These are phyloP conservation scores for Nymphalis urticae DNA, from an alignment of 2,888 invertebrate genomes.

Conservation along the genomic window DNA sequence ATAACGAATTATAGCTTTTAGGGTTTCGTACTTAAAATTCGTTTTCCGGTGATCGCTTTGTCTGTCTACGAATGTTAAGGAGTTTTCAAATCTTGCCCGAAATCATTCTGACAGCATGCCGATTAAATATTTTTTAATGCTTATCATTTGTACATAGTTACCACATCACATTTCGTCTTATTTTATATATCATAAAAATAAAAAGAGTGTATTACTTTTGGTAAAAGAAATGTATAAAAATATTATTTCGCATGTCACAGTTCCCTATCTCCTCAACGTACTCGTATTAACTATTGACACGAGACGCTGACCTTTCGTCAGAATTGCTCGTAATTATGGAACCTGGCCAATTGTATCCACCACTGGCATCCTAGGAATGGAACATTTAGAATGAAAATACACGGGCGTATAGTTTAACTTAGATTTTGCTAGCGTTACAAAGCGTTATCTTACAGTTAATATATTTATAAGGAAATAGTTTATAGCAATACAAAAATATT, in stretches of 20 bases:
- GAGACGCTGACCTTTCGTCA: constrained; percentile 37
- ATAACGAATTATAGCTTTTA: constrained; percentile 13
- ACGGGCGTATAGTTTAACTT: background rate
- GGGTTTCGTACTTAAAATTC: background rate
- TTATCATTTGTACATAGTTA: background rate
- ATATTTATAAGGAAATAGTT: too few relatives aligned
- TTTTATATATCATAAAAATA: too few relatives aligned
- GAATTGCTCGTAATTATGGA: constrained; percentile 36
- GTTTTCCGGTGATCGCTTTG: background rate
- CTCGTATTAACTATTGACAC: constrained; percentile 31
- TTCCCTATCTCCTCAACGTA: constrained; percentile 26
- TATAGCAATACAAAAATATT: too few relatives aligned
- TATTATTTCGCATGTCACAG: constrained; percentile 1
- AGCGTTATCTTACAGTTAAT: too few relatives aligned
- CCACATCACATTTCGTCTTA: too few relatives aligned
- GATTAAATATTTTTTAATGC: background rate
- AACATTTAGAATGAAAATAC: constrained; percentile 26
- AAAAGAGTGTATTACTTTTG: too few relatives aligned
- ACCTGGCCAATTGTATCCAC: constrained; percentile 36
- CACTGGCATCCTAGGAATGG: constrained; percentile 27
- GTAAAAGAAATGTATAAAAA: background rate
- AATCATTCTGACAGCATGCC: background rate
- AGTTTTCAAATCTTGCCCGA: background rate
- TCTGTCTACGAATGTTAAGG: background rate
- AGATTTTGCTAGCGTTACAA: too few relatives aligned